Base-by-base conservation (phyloP, 2,888 invertebrate genomes). In the Caenorhabditis sulstoni region DNA sequence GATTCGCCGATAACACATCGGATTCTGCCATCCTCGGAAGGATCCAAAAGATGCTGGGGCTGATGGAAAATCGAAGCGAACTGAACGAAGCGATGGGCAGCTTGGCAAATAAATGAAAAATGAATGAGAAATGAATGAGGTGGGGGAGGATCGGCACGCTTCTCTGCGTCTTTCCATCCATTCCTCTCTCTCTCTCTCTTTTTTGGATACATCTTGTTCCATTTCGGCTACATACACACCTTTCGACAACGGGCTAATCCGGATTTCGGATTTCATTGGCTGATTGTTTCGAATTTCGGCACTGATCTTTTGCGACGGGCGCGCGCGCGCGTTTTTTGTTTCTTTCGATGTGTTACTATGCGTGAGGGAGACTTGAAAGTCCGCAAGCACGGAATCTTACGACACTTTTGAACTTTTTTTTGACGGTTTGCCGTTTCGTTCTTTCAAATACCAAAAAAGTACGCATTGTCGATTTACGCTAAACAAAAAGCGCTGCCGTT, bases 161-260 rank as follows among this genome's bases (percentile, higher is more conserved):
- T 37, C 7, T 50, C 5, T 35, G 44, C 23, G 29, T 45, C 35
- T 58, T 37, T 50, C 59, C 41, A 14, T 57, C 29, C 58, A 20
- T 59, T 58, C 29, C 22, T 58, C 44, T 18, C 29, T 68, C 29
- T 59, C 67, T 41, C 22, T 58, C 44, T 18, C 4, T 11, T 41
- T 11, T 5, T 37, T 37, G 37, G n/a, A n/a, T n/a, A n/a, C 16
- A 23, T 49, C 47, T 49, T 41, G 49, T 52, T 35, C 3, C 29
- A 29, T 29, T n/a, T 29, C 49, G 58, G 50, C 49, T 67, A 68
- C 49, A 50, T 67, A 68, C 49, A 50, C 18, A 59, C 50, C 59
- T 23, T 5, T 49, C 12, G 7, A 12, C 12, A 41, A 29, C 23
- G 20, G 55, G 62, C 57, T 71, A 64, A 71, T 62, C 71, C 71